Base-by-base conservation (phyloP, 2,797 vertebrate genomes). In the Fringilla coelebs region DNA sequence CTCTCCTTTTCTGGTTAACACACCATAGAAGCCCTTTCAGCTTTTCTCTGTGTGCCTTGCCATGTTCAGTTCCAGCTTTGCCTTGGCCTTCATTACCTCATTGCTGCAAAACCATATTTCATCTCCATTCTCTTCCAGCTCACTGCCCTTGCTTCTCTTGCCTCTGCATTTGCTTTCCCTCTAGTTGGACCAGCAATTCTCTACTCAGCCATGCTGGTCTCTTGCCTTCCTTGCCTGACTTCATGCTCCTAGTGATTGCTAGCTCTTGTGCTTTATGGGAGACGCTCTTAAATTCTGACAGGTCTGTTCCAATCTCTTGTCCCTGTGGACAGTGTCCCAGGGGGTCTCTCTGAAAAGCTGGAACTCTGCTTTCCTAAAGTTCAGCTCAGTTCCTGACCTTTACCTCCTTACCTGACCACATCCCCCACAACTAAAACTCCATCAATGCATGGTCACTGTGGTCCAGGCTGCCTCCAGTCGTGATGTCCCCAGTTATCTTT, bases 191-290 rank as follows among this genome's bases (percentile, higher is more conserved):
- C 32, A 49, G 7, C 11, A 43, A 5, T 29, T 43, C 32, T 60
- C 36, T 55, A 13, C n/a, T n/a, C 43, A 63, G 11, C 17, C 46
- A 54, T 26, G n/a, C 8, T 15, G 17, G 10, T 70, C 22, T 75
- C 36, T 54, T 61, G 6, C 3, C 19, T 62, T 49, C 55, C 24
- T 55, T 26, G 18, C 24, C 17, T 57, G 28, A 57, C 43, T 51
- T 70, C 25, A 12, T 18, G 24, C 5, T 57, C 49, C 63, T 70
- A 20, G 32, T 0, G 0, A 49, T n/a, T 38, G 13, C 57, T 43
- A 38, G 20, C 20, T 49, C 43, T 68, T 62, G 9, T 38, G 28
- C 32, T 63, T 68, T 76, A 14, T 34, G 14, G 13, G 20, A 63
- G 12, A 11, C 20, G 17, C 26, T 21, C 13, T 29, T 43, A 68